Conservation (phyloP, 2,888 invertebrate genomes). For the Pocota personata region DNA sequence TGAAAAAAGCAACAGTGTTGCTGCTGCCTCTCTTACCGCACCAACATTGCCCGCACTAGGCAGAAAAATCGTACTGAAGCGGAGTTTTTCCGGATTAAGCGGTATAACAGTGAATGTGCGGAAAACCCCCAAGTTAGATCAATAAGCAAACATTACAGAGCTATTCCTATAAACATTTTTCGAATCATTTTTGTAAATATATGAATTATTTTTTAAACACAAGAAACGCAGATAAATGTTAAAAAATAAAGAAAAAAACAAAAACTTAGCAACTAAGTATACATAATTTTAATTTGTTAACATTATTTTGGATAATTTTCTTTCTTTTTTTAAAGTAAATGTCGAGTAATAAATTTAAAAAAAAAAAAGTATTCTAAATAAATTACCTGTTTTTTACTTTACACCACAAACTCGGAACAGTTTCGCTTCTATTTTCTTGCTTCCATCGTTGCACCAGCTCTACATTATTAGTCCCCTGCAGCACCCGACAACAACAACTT, state of each 20-base stretch:
- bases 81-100: slow-evolving; percentile 67
- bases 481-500: neutral
- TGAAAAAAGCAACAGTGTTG: slow-evolving; percentile 53
- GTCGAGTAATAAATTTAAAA: slow-evolving; percentile 36
- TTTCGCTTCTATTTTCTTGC: neutral
- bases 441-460: neutral
- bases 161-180: slow-evolving; percentile 50
- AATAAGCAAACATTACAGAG: slow-evolving; percentile 48
- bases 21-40: slow-evolving; percentile 63
- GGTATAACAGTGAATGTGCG: slow-evolving; percentile 56
- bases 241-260: slow-evolving; percentile 9
- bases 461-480: neutral
- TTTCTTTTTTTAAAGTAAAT: slow-evolving; percentile 38
- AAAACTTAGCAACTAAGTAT: slow-evolving; percentile 12
- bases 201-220: slow-evolving; percentile 43
- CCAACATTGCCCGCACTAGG: slow-evolving; percentile 76
- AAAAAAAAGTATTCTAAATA: slow-evolving; percentile 24
- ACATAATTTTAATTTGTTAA: slow-evolving; percentile 29
- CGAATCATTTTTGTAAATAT: slow-evolving; percentile 53
- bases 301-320: slow-evolving; percentile 25
- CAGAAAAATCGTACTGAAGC: slow-evolving; percentile 79
- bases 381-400: neutral
- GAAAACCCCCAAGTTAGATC: slow-evolving; percentile 66
- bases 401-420: neutral
- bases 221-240: neutral